A percentile compares a stretch with the other conserved stretches of the same genome.
phyloP scores from a whole-genome alignment of 2,888 invertebrate species.

The Osedax fenrisi region DNA sequence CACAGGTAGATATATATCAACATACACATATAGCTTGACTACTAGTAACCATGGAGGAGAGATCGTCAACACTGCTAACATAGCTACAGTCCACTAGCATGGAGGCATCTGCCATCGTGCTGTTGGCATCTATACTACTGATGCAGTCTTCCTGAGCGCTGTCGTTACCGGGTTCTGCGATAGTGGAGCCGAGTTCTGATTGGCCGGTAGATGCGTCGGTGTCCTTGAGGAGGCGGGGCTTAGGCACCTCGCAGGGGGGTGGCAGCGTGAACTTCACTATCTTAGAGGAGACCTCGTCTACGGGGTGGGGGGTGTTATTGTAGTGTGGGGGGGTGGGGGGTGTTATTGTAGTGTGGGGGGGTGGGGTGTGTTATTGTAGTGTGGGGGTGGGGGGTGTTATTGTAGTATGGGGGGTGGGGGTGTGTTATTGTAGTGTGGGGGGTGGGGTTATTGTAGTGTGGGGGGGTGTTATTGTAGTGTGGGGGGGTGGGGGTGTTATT shows the following conservation, averaged over 20 bases:
- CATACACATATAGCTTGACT: too few species aligned
- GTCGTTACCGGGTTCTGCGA: neutral
- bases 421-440: neutral
- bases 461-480: too few species aligned
- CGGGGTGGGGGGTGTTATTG: neutral
- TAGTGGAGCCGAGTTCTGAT: neutral
- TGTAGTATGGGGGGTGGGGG: neutral
- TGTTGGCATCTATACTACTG: neutral
- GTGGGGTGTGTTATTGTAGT: neutral
- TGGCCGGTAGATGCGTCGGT: neutral
- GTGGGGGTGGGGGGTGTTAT: neutral
- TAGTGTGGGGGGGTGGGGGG: neutral
- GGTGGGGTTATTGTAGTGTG: neutral
- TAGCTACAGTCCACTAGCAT: neutral
- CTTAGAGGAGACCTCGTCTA: neutral
- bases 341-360: neutral
- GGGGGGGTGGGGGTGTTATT: too few species aligned
- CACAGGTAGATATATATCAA: too few species aligned
- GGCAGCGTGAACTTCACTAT: neutral
- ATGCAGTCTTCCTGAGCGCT: neutral
- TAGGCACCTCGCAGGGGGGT: neutral
- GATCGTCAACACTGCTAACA: neutral
- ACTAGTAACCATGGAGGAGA: neutral
- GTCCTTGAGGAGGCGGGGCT: neutral
- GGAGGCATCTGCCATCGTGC: neutral